Conservation (phyloP, 2,888 invertebrate species). For the Ceramica pisi region DNA sequence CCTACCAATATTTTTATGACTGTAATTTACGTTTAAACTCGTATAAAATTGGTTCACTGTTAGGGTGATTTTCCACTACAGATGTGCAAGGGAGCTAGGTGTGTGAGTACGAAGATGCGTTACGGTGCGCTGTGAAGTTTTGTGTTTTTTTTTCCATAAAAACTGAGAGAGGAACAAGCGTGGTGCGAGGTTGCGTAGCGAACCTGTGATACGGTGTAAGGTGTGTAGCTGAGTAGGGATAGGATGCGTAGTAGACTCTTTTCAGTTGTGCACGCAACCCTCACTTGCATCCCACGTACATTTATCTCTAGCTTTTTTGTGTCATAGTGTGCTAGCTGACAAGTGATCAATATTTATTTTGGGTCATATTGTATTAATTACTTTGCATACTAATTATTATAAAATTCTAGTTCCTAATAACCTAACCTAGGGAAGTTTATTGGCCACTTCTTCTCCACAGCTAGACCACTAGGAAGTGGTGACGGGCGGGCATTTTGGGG, state of each 20-base stretch:
- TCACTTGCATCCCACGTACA: not conserved
- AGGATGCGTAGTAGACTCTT: too few relatives aligned
- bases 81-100: not conserved
- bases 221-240: too few relatives aligned
- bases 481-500: too few relatives aligned
- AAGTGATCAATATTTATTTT: too few relatives aligned
- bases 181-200: not conserved
- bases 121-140: not conserved
- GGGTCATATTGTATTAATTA: too few relatives aligned
- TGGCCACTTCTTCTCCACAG: too few relatives aligned
- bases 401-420: too few relatives aligned
- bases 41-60: constrained; percentile 6
- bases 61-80: not conserved
- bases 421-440: too few relatives aligned
- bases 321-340: too few relatives aligned
- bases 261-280: not conserved
- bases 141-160: not conserved
- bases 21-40: constrained; percentile 13
- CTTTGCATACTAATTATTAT: too few relatives aligned
- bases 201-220: not conserved
- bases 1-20: not conserved
- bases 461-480: too few relatives aligned
- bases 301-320: not conserved
- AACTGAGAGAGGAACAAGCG: not conserved
- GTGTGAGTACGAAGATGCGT: too few relatives aligned